Evolutionary conservation across 2,888 invertebrate genomes (phyloP).

Genomic region (Trichogramma evanescens): DNA sequence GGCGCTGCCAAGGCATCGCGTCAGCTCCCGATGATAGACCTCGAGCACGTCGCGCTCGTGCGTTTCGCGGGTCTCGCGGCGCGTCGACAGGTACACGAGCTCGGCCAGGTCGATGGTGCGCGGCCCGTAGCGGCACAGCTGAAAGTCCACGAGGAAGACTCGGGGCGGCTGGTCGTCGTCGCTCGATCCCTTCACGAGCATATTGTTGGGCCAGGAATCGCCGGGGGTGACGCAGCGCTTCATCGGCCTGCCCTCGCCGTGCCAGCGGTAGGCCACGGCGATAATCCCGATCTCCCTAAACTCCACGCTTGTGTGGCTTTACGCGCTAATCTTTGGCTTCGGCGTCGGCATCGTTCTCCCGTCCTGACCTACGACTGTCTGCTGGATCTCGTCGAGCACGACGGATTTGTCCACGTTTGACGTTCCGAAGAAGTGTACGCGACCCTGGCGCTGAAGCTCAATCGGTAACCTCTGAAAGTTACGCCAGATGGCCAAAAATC

Average conservation of each 20-base stretch:
- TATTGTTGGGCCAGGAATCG: slow-evolving; percentile 12
- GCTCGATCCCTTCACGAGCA: background rate
- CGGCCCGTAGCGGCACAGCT: slow-evolving; percentile 5
- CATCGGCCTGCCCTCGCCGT: background rate
- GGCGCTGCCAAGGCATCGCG: slow-evolving; percentile 13
- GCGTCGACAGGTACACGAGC: slow-evolving; percentile 1
- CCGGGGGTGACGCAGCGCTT: background rate
- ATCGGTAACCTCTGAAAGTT: too few relatives aligned
- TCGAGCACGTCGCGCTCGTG: background rate
- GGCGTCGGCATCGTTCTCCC: too few relatives aligned
- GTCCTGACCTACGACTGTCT: too few relatives aligned
- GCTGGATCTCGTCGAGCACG: too few relatives aligned
- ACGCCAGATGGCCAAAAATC: too few relatives aligned
- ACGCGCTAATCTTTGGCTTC: too few relatives aligned
- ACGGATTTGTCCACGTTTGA: too few relatives aligned
- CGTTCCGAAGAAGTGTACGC: too few relatives aligned
- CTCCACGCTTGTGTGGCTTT: too few relatives aligned
- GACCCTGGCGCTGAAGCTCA: too few relatives aligned
- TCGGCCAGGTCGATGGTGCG: slow-evolving; percentile 4
- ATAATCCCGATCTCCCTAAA: too few relatives aligned
- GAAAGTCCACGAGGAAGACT: slow-evolving; percentile 12
- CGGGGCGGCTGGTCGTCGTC: too few relatives aligned
- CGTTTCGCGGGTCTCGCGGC: background rate
- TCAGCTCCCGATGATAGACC: slow-evolving; percentile 9
- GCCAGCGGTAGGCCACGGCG: background rate